These are phyloP conservation scores for Telmatochromis sp. DNA, from an alignment of 2,113 vertebrate species.

Conservation along the genomic window DNA sequence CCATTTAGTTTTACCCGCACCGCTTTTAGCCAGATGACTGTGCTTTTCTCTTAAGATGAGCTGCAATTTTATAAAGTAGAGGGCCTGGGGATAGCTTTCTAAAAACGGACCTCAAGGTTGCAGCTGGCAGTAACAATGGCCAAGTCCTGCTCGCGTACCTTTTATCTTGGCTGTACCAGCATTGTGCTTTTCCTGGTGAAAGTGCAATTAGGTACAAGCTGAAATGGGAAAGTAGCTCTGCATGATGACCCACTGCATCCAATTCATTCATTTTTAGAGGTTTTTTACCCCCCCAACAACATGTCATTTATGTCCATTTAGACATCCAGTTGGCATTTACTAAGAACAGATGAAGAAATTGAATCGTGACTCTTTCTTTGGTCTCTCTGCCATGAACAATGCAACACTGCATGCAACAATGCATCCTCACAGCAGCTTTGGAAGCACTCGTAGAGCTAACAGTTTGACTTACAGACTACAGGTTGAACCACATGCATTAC, in stretches of 20 bases:
- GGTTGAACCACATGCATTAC: too few species aligned
- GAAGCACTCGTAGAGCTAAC: not conserved
- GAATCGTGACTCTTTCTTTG: not conserved
- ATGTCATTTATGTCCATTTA: not conserved
- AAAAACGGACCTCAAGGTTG: not conserved
- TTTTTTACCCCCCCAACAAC: not conserved
- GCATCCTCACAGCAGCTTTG: not conserved
- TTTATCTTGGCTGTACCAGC: not conserved
- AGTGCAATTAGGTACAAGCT: not conserved
- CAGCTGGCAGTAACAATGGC: constrained; percentile 8
- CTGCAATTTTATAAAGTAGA: constrained; percentile 29
- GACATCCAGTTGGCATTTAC: not conserved
- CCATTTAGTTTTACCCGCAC: constrained; percentile 6
- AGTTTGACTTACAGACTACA: not conserved
- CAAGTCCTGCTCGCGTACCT: not conserved
- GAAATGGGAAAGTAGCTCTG: not conserved
- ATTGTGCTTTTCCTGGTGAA: not conserved
- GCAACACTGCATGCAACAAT: not conserved
- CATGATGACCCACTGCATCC: not conserved
- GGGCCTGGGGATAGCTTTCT: not conserved
- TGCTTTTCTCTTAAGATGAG: not conserved
- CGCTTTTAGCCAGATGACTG: constrained; percentile 41
- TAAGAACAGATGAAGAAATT: not conserved
- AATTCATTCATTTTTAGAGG: not conserved
- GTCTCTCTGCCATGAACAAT: not conserved